Conservation (phyloP, 2,113 vertebrate species). For the Gallinago paraguaiae region DNA sequence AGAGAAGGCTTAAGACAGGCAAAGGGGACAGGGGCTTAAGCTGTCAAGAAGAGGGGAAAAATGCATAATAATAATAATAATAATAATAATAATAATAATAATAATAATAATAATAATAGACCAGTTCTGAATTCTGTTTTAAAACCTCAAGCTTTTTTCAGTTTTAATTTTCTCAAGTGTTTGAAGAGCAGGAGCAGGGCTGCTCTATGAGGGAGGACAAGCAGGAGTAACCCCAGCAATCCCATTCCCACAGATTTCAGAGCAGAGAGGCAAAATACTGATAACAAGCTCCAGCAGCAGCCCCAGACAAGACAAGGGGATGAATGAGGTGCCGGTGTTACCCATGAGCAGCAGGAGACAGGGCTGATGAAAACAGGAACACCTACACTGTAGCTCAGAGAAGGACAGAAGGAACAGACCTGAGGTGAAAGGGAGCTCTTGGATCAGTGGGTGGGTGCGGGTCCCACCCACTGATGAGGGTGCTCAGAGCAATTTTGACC, state of each 20-base stretch:
- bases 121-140: not conserved
- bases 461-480: not conserved
- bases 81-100: not conserved
- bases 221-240: not conserved
- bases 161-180: not conserved
- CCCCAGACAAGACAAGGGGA: not conserved
- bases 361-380: not conserved
- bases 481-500: not conserved
- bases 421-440: not conserved
- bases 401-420: not conserved
- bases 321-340: not conserved
- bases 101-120: not conserved
- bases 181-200: not conserved
- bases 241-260: not conserved
- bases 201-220: not conserved
- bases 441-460: fast-evolving
- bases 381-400: not conserved
- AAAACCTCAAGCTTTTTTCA: not conserved
- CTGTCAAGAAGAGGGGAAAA: not conserved
- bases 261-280: not conserved
- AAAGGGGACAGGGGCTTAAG: not conserved
- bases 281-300: not conserved
- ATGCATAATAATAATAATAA: not conserved
- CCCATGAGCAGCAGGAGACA: not conserved
- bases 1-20: not conserved